Evolutionary conservation across 2,888 invertebrate genomes (phyloP).

Genomic region (Thysanoteuthis rhombus): DNA sequence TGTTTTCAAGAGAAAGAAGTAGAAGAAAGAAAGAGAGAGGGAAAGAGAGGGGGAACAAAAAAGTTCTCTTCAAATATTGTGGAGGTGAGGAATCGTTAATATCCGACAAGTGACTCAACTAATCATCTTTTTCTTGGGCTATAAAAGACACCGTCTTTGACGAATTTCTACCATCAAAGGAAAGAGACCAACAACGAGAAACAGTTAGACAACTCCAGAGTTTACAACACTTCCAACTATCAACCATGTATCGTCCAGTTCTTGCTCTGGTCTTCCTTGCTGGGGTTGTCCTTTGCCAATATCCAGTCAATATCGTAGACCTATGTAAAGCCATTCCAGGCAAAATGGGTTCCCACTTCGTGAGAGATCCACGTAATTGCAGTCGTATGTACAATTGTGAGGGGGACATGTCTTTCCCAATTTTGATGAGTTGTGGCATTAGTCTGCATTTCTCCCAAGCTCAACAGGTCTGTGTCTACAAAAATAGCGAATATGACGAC

Average conservation of each 20-base stretch:
- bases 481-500: background rate
- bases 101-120: background rate
- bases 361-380: background rate
- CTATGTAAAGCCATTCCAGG: background rate
- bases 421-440: background rate
- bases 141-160: background rate
- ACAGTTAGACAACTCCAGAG: too few species aligned
- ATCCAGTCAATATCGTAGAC: background rate
- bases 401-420: background rate
- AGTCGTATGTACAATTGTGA: background rate
- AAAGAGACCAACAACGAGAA: background rate
- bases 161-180: background rate
- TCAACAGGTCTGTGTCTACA: background rate
- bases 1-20: too few species aligned
- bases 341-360: background rate
- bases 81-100: background rate
- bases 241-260: background rate
- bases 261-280: background rate
- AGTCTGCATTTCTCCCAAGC: background rate
- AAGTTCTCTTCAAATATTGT: background rate
- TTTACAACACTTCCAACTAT: background rate
- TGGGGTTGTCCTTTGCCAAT: background rate
- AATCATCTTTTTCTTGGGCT: background rate
- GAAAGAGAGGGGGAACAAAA: background rate
- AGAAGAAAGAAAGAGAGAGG: too few species aligned